Base-by-base conservation (phyloP, 2,797 vertebrate species). In the Propithecus deckenii region DNA sequence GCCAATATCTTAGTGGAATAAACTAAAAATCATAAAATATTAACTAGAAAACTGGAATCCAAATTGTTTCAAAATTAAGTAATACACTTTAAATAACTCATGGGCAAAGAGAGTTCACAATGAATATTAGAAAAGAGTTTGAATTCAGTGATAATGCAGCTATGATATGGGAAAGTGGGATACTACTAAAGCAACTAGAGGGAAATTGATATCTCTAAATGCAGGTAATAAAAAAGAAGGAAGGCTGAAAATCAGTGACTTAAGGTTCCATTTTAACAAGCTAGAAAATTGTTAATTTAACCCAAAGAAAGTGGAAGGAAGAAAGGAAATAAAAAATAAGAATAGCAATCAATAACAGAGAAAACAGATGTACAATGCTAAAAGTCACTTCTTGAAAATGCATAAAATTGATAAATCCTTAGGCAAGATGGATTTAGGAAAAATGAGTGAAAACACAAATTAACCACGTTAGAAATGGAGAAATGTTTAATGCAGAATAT, bases 261-360 rank as follows among this genome's bases (percentile, higher is more conserved):
- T 86, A 80, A 86, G 7, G 14, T 14, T 91, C 18, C 17, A n/a
- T 55, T 81, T 80, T 69, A 92, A 84, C 18, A 87, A 80, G 72
- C 11, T 71, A 43, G 63, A 63, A 92, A 95, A 89, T 43, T 87
- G 22, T 89, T 50, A 93, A 74, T 23, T 86, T 65, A 89, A 67
- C 15, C 23, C 69, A 86, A 92, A 92, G 17, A 35, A 94, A 86
- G 23, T 57, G 0, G 55, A 79, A 89, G 23, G 55, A 79, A 89
- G 15, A 41, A 88, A 94, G n/a, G 38, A 96, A 94, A 92, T 67
- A n/a, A 69, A 89, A 96, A 89, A 67, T 78, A 85, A 83, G 25
- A 89, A 79, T 20, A 94, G 13, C 90, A 95, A 84, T 63, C 18
- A 91, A 72, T 71, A 35, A 55, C 65, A 91, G 8, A 75, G 43